Base-by-base conservation (phyloP, 2,888 invertebrate genomes). In the Hyalella azteca region DNA sequence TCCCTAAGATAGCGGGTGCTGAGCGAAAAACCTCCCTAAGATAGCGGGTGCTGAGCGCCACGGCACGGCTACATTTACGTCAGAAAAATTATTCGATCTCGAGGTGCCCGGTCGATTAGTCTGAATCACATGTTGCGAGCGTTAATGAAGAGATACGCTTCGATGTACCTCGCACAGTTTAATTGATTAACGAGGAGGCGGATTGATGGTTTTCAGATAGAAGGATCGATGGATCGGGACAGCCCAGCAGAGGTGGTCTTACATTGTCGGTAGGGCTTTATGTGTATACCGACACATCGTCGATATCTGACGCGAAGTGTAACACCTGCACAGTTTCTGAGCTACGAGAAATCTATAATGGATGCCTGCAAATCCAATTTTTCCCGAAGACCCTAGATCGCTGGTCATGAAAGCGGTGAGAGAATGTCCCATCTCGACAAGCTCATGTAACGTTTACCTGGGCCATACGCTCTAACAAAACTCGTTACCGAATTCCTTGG, bases 121-220 rank as follows among this genome's bases (percentile, higher is more conserved):
- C 36, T 32, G 19, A 66, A 66, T 66, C 66, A 36, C 66, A 66
- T 29, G 66, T 36, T 66, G 11, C 36, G 32, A 19, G 29, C 36
- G 66, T 66, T 66, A 66, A 66, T 66, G 66, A 66, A 66, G 66
- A 66, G 66, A 66, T 66, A 66, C 66, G 66, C 66, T 66, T 66
- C 32, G 22, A 66, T 29, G 66, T 66, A 66, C 66, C 66, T 32
- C 66, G 66, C 36, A 66, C 66, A 66, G 66, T 66, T 66, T 66
- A 66, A 66, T 66, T 66, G 66, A 66, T 66, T 66, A 66, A 66
- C 66, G 66, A 66, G 66, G 32, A 36, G 66, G 19, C 66, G 29
- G 66, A 66, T 66, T 66, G 66, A 66, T 66, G 66, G 66, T 66
- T 66, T 66, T 66, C 66, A 66, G 66, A 66, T 66, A 66, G 66